Evolutionary conservation across 2,113 vertebrate genomes (phyloP).

Genomic region (Myodes glareolus): DNA sequence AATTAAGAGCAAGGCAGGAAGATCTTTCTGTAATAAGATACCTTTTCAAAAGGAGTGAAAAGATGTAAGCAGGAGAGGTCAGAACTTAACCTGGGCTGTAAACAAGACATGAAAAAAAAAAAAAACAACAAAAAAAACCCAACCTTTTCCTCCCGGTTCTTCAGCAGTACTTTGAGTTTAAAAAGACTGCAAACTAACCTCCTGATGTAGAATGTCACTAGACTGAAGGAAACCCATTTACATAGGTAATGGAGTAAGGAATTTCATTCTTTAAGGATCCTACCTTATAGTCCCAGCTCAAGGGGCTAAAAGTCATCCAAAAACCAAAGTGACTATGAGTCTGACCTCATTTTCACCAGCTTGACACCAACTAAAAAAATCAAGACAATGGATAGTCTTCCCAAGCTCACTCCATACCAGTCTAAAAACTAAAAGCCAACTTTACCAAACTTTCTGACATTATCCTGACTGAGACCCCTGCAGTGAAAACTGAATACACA

Average conservation of each 20-base stretch:
- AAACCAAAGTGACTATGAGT: slow-evolving; percentile 79
- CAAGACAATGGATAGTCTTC: slow-evolving; percentile 61
- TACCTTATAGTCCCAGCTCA: slow-evolving; percentile 50
- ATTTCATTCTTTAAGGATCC: slow-evolving; percentile 58
- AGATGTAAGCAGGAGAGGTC: neutral
- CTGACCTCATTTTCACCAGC: slow-evolving; percentile 77
- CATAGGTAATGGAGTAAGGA: slow-evolving; percentile 34
- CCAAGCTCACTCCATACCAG: slow-evolving; percentile 37
- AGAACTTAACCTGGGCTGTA: neutral
- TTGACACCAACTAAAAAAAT: slow-evolving; percentile 71
- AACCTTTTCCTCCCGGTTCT: neutral
- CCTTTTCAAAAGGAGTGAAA: slow-evolving; percentile 19
- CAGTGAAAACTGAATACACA: slow-evolving; percentile 14
- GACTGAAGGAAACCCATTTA: slow-evolving; percentile 68
- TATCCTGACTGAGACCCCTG: slow-evolving; percentile 58
- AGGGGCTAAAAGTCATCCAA: slow-evolving; percentile 76
- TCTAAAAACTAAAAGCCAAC: slow-evolving; percentile 71
- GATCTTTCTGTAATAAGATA: slow-evolving; percentile 28
- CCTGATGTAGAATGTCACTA: neutral
- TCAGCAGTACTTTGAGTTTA: neutral
- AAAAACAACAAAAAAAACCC: neutral
- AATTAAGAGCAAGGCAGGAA: slow-evolving; percentile 48
- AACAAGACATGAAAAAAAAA: neutral
- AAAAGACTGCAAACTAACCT: neutral
- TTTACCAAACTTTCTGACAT: slow-evolving; percentile 75